Evolutionary conservation across 2,113 vertebrate species (phyloP), one percentile per base, ranked within the genome.

Genomic region (Colius striatus): DNA sequence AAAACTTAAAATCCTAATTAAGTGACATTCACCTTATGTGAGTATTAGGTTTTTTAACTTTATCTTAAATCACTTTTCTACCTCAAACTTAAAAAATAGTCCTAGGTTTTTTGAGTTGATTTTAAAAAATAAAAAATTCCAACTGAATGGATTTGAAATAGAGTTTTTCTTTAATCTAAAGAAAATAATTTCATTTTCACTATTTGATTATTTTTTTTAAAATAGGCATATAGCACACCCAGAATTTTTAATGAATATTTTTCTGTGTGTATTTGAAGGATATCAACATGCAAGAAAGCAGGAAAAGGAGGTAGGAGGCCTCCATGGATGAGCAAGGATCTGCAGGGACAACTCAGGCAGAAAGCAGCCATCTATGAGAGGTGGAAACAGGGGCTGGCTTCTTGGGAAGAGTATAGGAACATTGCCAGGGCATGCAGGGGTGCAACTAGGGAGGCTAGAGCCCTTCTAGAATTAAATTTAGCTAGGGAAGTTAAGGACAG

Each of bases 101-200:
- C 3, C 3, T 30, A 19, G 0, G 0, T 6, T 20, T 80, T 76
- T 45, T 45, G 2, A 70, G 13, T 65, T 41, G 9, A 57, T 27
- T 54, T 8, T 90, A 77, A 85, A 32, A 11, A 36, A 57, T 78
- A 67, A 11, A 41, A 41, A 41, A 41, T 41, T 41, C 38, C 38
- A 41, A 41, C 9, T 41, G 38, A 41, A 41, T 41, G 38, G 38
- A 41, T 41, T 41, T 41, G 38, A 41, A 41, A 41, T 41, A 75
- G 48, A 38, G 43, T 2, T 1, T 43, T 30, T 72, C 1, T 48
- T 84, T 55, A 32, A 76, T 60, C 6, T 65, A 11, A 79, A 84
- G 21, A 38, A 61, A 67, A 63, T 19, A 4, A 36, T 41, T 78
- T 72, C 16, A 32, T 2, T 55, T 41, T 43, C 11, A 41, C 3